phyloP scores from a whole-genome alignment of 2,113 vertebrate genomes.

The Gasterosteus aculeatus region DNA sequence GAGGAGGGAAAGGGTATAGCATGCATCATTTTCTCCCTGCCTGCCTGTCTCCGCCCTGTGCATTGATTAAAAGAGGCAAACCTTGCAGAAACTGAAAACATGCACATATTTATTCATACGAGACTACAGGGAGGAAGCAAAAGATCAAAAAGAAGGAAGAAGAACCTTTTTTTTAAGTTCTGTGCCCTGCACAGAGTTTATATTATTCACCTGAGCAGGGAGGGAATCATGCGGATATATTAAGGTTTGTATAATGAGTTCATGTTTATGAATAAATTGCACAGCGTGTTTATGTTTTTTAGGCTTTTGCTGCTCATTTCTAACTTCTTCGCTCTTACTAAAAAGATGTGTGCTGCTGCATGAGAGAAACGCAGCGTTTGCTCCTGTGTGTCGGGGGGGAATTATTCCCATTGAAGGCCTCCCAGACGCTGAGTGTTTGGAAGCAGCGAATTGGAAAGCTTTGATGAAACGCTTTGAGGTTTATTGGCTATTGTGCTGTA shows the following conservation, averaged over 20 bases:
- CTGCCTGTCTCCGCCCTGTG: slow-evolving; percentile 7
- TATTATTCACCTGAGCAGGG: slow-evolving; percentile 35
- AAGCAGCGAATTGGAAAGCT: slow-evolving; percentile 48
- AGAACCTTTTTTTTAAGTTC: slow-evolving; percentile 19
- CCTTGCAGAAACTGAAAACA: slow-evolving; percentile 36
- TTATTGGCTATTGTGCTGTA: slow-evolving; percentile 36
- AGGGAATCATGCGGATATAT: slow-evolving; percentile 36
- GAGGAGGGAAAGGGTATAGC: not conserved
- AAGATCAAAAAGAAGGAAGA: slow-evolving; percentile 31
- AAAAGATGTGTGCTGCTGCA: not conserved
- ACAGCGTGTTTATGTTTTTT: slow-evolving; percentile 11
- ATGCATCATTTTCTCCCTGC: slow-evolving; percentile 3
- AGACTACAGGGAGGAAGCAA: slow-evolving; percentile 28
- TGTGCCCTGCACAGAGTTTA: not conserved
- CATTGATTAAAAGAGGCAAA: slow-evolving; percentile 47
- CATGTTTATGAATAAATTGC: slow-evolving; percentile 52
- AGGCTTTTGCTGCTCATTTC: not conserved
- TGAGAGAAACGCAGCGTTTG: slow-evolving; percentile 10
- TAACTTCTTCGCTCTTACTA: not conserved
- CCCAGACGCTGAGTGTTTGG: not conserved
- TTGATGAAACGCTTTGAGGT: slow-evolving; percentile 37
- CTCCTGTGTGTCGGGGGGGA: slow-evolving; percentile 5
- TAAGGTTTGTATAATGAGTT: slow-evolving; percentile 51
- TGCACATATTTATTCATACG: slow-evolving; percentile 57
- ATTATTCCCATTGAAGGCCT: slow-evolving; percentile 31